Conservation (phyloP, 2,797 vertebrate species). For the Pteronotus mesoamericanus region DNA sequence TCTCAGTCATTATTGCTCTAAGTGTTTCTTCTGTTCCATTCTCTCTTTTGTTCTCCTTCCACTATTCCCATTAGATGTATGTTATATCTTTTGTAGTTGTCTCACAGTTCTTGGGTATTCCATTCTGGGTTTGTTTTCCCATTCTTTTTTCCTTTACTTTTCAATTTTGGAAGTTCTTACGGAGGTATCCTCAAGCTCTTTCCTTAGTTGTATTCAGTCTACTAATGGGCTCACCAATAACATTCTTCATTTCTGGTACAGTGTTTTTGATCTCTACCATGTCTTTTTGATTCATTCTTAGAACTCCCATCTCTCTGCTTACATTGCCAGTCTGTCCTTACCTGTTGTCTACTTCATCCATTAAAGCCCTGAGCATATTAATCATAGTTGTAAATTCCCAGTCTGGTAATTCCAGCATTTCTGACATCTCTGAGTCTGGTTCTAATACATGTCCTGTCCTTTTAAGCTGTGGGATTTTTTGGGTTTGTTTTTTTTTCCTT, state of each 20-base stretch:
- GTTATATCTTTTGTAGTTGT: neutral
- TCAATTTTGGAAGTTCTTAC: neutral
- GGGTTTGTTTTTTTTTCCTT: neutral
- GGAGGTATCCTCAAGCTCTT: neutral
- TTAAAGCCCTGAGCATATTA: neutral
- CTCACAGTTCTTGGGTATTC: neutral
- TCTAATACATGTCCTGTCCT: neutral
- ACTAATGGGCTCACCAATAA: neutral
- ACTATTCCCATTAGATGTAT: neutral
- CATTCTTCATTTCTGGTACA: neutral
- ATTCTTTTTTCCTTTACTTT: neutral
- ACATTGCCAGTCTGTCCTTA: neutral
- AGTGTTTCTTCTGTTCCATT: neutral
- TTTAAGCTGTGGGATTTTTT: neutral
- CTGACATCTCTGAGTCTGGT: neutral
- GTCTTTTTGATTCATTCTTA: neutral
- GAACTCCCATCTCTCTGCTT: neutral
- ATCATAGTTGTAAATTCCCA: neutral
- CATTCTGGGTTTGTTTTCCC: neutral
- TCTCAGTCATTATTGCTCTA: neutral
- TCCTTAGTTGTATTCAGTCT: neutral
- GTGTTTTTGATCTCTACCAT: neutral
- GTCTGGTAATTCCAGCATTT: neutral
- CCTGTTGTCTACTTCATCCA: neutral
- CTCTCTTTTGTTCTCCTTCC: neutral